phyloP scores from a whole-genome alignment of 1,140 invertebrate species.

The Drosophila tani region DNA sequence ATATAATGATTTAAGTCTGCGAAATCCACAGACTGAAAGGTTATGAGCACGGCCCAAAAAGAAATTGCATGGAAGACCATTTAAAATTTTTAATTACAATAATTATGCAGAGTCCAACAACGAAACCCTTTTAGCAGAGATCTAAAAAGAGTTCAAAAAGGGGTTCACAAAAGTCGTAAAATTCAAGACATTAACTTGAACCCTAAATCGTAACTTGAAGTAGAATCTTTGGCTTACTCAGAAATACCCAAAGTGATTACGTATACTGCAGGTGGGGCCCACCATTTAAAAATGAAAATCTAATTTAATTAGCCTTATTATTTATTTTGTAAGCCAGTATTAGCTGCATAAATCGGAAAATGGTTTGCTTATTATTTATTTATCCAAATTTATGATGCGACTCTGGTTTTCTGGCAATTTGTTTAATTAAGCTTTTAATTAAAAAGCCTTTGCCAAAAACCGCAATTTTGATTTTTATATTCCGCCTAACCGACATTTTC shows the following conservation, averaged over 20 bases:
- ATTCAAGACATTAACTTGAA: conserved; percentile 37
- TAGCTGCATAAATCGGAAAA: conserved; percentile 16
- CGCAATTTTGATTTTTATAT: conserved; percentile 47
- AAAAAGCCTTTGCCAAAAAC: conserved; percentile 18
- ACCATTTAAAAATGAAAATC: not conserved
- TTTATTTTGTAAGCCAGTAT: not conserved
- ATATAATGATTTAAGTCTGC: conserved; percentile 14
- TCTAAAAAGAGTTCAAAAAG: conserved; percentile 20
- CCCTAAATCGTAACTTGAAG: conserved; percentile 13
- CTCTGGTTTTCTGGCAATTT: conserved; percentile 52
- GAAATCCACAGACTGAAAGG: conserved; percentile 35
- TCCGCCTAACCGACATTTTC: not conserved
- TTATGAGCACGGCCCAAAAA: conserved; percentile 11
- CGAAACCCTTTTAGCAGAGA: conserved; percentile 44
- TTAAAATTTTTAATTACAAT: conserved; percentile 59
- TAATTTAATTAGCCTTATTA: conserved; percentile 7
- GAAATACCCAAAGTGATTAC: conserved; percentile 4
- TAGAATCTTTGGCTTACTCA: not conserved
- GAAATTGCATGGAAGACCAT: conserved; percentile 8
- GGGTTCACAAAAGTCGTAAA: conserved; percentile 28
- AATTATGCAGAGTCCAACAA: conserved; percentile 34
- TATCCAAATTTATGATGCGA: conserved; percentile 43
- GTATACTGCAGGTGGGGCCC: conserved; percentile 11
- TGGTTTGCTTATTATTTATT: conserved; percentile 23
- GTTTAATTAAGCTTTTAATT: conserved; percentile 59